Base-by-base conservation (phyloP, 1,140 invertebrate species). In the Bradynema listronoti region DNA sequence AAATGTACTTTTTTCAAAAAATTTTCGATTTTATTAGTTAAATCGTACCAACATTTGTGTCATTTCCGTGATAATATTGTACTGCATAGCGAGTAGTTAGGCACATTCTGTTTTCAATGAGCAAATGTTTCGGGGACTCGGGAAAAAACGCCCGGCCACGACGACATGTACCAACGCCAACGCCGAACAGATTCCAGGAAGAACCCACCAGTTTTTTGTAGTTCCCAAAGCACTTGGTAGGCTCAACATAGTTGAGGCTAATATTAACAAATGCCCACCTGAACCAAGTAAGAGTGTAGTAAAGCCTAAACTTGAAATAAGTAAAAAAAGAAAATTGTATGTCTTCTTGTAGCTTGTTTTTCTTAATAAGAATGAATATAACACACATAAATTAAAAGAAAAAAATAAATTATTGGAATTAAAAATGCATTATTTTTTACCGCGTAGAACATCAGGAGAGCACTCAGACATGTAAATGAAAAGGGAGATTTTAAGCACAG, bases 381-480 rank as follows among this genome's bases (percentile, higher is more conserved):
- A n/a, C n/a, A n/a, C n/a, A n/a, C n/a, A n/a, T n/a, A n/a, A n/a
- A n/a, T n/a, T n/a, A n/a, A n/a, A n/a, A n/a, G n/a, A n/a, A n/a
- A n/a, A n/a, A 39, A 39, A 39, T 24, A 47, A 47, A 24, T 47
- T n/a, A n/a, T n/a, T n/a, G n/a, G n/a, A n/a, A n/a, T n/a, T n/a
- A n/a, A n/a, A n/a, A n/a, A n/a, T n/a, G 11, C 36, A 39, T 39
- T 39, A 11, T 39, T 39, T 27, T 14, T 1, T 29, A 66, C 65
- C 65, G 39, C 68, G 14, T 33, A 32, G 36, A 16, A 36, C 29
- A 57, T 69, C 68, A 1, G 68, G 68, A 16, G 64, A 60, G 51
- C 68, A 69, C 39, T 69, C 68, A 0, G 68, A 61, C 7, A 69
- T 36, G 34, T 75, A 69, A 30, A 69, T 73, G 43, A 69, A 63